phyloP scores from a whole-genome alignment of 2,113 vertebrate genomes.

The Psammodynastes pulverulentus region DNA sequence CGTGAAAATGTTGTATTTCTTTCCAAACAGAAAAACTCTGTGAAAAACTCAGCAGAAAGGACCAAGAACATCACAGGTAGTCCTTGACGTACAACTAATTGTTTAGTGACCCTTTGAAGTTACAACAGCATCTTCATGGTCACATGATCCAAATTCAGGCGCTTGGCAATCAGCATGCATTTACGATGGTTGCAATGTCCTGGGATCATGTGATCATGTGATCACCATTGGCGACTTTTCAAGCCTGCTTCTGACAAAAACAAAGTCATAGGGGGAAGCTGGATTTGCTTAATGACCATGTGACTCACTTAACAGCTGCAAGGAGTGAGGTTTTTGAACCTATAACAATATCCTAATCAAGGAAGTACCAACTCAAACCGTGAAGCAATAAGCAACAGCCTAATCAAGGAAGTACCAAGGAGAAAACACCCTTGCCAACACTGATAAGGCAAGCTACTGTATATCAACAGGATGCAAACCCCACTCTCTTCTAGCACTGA shows the following conservation, averaged over 20 bases:
- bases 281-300: background rate
- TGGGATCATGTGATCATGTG: too few species aligned
- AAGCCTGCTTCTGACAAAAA: too few species aligned
- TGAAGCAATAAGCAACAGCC: background rate
- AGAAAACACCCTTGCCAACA: background rate
- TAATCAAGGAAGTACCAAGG: background rate
- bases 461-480: background rate
- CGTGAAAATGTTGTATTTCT: too few species aligned
- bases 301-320: background rate
- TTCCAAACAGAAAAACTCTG: too few species aligned
- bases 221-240: too few species aligned
- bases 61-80: background rate
- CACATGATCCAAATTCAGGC: too few species aligned
- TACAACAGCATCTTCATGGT: background rate
- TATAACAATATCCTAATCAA: background rate
- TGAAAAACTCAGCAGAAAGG: background rate
- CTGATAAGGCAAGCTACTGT: background rate
- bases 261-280: too few species aligned
- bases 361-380: background rate
- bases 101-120: background rate
- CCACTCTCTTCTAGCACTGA: background rate
- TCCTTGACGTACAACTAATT: background rate
- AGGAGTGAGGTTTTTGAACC: background rate
- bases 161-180: too few species aligned
- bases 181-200: too few species aligned